Conservation (phyloP, 53 echinoderm and acorn worm genomes). For the Holothuria scabra region DNA sequence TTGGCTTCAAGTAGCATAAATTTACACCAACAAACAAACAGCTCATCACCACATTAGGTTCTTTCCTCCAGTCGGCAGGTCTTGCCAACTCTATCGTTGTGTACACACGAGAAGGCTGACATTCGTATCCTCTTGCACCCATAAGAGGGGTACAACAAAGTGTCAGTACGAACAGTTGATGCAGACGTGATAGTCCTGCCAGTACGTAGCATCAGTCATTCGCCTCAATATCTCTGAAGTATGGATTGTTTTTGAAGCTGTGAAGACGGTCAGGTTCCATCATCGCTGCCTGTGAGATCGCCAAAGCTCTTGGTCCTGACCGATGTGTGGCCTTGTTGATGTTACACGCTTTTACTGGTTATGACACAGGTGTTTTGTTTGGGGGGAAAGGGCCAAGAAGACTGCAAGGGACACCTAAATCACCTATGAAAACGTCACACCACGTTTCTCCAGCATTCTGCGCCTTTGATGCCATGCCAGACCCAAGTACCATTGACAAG, state of each 20-base stretch:
- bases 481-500: background rate
- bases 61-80: too few relatives aligned
- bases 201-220: background rate
- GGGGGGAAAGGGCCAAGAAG: background rate
- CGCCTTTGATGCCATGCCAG: background rate
- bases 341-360: constrained; percentile 38
- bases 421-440: constrained; percentile 7
- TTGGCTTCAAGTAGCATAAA: too few relatives aligned
- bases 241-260: constrained; percentile 27
- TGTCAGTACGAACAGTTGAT: background rate
- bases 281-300: constrained; percentile 22
- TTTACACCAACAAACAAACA: too few relatives aligned
- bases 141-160: too few relatives aligned
- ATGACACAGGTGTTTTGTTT: constrained; percentile 34
- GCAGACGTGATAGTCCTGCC: constrained; percentile 11
- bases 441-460: background rate
- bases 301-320: constrained; percentile 18
- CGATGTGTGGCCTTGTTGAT: constrained; percentile 9
- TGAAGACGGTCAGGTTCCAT: constrained; percentile 9
- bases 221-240: constrained; percentile 31
- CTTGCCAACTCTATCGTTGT: too few relatives aligned
- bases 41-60: too few relatives aligned
- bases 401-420: too few relatives aligned
- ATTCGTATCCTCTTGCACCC: too few relatives aligned
- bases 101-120: too few relatives aligned